phyloP scores from a whole-genome alignment of 2,797 vertebrate genomes.

The Coccyzus lansbergi region DNA sequence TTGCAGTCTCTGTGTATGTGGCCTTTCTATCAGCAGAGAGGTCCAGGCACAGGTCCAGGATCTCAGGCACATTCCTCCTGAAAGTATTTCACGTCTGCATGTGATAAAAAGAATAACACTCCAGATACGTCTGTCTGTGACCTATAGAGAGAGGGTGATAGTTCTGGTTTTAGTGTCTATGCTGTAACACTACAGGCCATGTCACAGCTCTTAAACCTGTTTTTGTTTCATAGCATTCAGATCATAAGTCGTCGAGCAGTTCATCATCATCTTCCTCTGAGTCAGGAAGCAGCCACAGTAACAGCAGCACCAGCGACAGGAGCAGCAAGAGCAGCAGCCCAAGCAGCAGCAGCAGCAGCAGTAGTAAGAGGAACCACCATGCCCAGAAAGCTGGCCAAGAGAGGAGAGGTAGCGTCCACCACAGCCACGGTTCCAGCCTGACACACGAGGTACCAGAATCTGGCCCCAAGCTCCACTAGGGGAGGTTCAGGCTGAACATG shows the following conservation, averaged over 20 bases:
- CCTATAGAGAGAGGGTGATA: background rate
- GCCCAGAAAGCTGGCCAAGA: background rate
- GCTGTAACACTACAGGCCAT: background rate
- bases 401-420: background rate
- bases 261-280: slow-evolving; percentile 48
- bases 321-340: background rate
- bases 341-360: background rate
- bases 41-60: background rate
- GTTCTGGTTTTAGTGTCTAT: background rate
- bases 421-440: background rate
- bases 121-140: background rate
- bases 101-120: background rate
- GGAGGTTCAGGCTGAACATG: too few relatives aligned
- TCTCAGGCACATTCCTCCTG: rapidly evolving
- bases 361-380: background rate
- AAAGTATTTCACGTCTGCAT: background rate
- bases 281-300: background rate
- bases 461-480: too few relatives aligned
- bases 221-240: slow-evolving; percentile 13
- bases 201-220: background rate
- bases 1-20: background rate
- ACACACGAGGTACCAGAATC: background rate
- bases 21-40: background rate
- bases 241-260: background rate
- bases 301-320: background rate